These are phyloP conservation scores for Tringa solitaria DNA, from an alignment of 2,113 vertebrate species.

Conservation along the genomic window DNA sequence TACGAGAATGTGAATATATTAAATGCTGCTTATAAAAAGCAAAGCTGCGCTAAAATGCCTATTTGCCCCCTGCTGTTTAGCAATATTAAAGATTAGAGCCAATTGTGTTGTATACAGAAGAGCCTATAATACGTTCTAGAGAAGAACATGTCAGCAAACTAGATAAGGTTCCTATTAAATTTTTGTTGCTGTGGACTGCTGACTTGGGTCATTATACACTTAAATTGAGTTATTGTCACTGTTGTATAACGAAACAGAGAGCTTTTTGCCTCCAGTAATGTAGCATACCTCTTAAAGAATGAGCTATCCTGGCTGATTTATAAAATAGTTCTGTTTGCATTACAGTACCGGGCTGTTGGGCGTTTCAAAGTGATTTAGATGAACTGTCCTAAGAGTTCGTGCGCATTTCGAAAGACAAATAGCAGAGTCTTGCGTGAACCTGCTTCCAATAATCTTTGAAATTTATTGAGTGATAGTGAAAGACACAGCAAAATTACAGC, in stretches of 20 bases:
- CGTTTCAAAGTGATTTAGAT: conserved; percentile 66
- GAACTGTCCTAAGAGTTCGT: conserved; percentile 49
- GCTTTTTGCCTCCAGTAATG: conserved; percentile 44
- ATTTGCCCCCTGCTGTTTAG: conserved; percentile 72
- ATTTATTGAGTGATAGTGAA: conserved; percentile 60
- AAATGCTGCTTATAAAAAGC: conserved; percentile 71
- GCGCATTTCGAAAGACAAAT: conserved; percentile 54
- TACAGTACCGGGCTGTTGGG: conserved; percentile 23
- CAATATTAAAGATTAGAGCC: conserved; percentile 76
- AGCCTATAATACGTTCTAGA: conserved; percentile 59
- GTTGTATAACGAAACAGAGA: conserved; percentile 60
- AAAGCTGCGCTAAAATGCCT: conserved; percentile 71
- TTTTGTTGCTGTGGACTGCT: conserved; percentile 67
- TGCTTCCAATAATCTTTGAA: conserved; percentile 63
- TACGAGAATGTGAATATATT: conserved; percentile 55
- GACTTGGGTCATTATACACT: conserved; percentile 69
- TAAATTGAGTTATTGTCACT: conserved; percentile 73
- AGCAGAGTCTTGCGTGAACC: conserved; percentile 44
- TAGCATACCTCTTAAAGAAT: conserved; percentile 60
- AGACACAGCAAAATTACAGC: conserved; percentile 18
- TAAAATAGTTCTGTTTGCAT: conserved; percentile 57
- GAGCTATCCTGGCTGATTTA: conserved; percentile 45
- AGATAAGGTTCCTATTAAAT: conserved; percentile 72
- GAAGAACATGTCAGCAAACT: conserved; percentile 68
- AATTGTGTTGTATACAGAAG: conserved; percentile 72